Base-by-base conservation (phyloP, 2,113 vertebrate genomes). In the Gobius niger region DNA sequence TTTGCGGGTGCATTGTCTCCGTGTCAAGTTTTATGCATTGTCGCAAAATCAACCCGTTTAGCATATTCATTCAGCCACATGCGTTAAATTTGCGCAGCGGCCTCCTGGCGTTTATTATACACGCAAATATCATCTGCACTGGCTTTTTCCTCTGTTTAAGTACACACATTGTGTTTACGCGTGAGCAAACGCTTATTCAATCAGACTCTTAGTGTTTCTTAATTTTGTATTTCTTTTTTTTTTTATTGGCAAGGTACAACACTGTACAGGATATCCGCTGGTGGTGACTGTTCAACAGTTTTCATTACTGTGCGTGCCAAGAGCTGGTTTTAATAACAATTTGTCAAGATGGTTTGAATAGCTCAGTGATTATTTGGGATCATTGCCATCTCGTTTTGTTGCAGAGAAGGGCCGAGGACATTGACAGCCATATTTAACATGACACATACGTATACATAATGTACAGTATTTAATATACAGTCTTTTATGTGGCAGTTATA, bases 241-340 rank as follows among this genome's bases (percentile, higher is more conserved):
- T 86, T 69, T 71, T 40, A 71, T 50, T 69, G 74, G 7, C 71
- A 52, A 68, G 72, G 72, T 77, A 66, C 65, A 47, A 56, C 80
- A 64, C 75, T 80, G 77, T 73, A 78, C 82, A 61, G 14, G 50
- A 59, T 68, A 68, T 63, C 67, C 61, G 72, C 72, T 8, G 49
- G 41, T 80, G 77, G 81, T 89, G 80, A 67, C 52, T n/a, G n/a
- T n/a, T n/a, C n/a, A 65, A 61, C 71, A 46, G 51, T 75, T 69
- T 88, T 85, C 82, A 70, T 82, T 78, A 77, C 54, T 57, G 74
- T 63, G 46, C 65, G 62, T 75, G 87, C 85, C 76, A 73, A 82
- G 89, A n/a, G n/a, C n/a, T n/a, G n/a, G n/a, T 83, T 88, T 86
- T 83, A 85, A 90, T 90, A 82, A 89, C 63, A 72, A 70, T 72